Percentiles rank a stretch among this genome's conserved stretches.
Conservation (phyloP, 2,888 invertebrate genomes). For the Pocota personata region DNA sequence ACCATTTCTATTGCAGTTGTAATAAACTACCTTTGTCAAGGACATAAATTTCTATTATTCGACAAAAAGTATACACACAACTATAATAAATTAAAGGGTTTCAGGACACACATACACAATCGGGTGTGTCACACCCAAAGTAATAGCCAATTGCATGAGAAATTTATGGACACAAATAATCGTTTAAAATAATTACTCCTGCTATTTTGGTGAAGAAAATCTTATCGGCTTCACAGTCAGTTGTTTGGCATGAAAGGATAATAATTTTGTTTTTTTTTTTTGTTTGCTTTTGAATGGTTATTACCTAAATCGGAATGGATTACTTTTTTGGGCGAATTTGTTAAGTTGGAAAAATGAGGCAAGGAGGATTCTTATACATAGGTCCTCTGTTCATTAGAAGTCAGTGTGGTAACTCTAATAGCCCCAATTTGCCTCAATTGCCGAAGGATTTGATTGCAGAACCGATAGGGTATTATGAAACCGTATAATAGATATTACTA, state of each 20-base stretch:
- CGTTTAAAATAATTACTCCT: conserved; percentile 60
- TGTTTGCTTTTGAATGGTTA: background rate
- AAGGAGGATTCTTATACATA: background rate
- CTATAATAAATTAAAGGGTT: conserved; percentile 19
- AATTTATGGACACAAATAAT: conserved; percentile 61
- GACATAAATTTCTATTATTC: background rate
- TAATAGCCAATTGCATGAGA: conserved; percentile 54
- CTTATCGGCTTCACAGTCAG: conserved; percentile 17
- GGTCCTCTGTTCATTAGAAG: background rate
- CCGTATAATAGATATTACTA: conserved; percentile 1
- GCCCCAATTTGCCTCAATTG: conserved; percentile 45
- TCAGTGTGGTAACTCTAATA: conserved; percentile 7
- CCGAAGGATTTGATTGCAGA: conserved; percentile 10
- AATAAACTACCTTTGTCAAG: conserved; percentile 1
- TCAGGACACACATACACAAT: background rate
- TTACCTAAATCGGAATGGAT: conserved; percentile 8
- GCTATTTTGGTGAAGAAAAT: conserved; percentile 19
- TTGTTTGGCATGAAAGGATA: conserved; percentile 9
- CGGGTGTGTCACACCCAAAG: conserved; percentile 31
- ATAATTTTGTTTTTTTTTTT: conserved; percentile 15
- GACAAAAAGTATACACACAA: background rate
- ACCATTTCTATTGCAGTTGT: background rate
- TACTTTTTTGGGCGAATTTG: background rate
- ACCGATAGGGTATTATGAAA: conserved; percentile 13
- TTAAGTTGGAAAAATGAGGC: background rate